Conservation (phyloP, 2,113 vertebrate genomes). For the Gnathochromis pfefferi region DNA sequence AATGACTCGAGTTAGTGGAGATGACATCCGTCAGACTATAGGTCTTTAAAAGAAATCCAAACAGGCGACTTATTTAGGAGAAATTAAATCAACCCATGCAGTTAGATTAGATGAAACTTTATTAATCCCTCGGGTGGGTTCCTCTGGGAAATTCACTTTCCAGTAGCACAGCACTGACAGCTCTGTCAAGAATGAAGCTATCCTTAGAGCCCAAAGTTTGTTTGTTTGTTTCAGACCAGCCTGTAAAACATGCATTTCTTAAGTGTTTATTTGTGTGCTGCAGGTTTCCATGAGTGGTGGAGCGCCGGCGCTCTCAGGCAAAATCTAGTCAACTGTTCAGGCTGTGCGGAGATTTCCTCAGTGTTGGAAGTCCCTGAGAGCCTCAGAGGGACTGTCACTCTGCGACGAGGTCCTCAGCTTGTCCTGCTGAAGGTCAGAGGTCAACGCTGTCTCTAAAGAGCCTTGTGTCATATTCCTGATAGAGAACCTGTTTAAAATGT, state of each 20-base stretch:
- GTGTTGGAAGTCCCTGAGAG: slow-evolving; percentile 61
- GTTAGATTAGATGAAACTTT: not conserved
- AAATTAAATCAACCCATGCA: not conserved
- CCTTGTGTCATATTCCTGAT: not conserved
- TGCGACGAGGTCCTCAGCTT: slow-evolving; percentile 61
- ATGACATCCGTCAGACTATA: rapidly evolving
- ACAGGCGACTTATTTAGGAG: not conserved
- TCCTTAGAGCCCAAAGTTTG: not conserved
- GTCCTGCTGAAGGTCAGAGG: slow-evolving; percentile 69
- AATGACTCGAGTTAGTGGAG: not conserved
- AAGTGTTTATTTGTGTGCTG: not conserved
- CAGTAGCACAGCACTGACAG: not conserved
- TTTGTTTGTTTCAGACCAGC: not conserved
- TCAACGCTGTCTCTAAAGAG: not conserved
- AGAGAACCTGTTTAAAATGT: not conserved
- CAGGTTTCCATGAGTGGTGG: slow-evolving; percentile 74
- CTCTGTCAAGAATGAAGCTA: not conserved
- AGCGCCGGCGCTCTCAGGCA: slow-evolving; percentile 33
- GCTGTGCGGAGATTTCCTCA: slow-evolving; percentile 64
- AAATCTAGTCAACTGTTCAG: slow-evolving; percentile 66
- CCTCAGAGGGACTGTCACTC: slow-evolving; percentile 36
- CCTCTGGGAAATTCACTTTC: not conserved
- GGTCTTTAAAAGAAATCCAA: not conserved
- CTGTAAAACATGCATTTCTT: not conserved
- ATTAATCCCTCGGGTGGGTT: not conserved